phyloP scores from a whole-genome alignment of 2,797 vertebrate genomes.

The Gadopsis bispinosus region DNA sequence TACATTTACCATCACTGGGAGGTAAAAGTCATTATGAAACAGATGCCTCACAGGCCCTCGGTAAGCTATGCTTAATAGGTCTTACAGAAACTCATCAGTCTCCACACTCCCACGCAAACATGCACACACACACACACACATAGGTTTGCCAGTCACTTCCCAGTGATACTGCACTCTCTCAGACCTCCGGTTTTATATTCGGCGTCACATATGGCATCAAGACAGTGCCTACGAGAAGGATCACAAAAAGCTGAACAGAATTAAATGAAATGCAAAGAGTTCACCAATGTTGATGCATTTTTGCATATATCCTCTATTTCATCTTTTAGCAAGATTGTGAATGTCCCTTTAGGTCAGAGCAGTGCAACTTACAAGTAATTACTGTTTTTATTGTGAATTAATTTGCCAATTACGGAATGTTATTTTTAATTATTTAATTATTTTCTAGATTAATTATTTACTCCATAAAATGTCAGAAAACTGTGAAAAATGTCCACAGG shows the following conservation, averaged over 20 bases:
- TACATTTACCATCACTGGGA: slow-evolving; percentile 44
- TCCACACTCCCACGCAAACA: slow-evolving; percentile 54
- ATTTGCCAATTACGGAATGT: slow-evolving; percentile 16
- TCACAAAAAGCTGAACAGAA: neutral
- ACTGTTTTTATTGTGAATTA: slow-evolving; percentile 27
- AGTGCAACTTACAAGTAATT: slow-evolving; percentile 20
- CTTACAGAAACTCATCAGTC: slow-evolving; percentile 67
- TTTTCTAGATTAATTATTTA: slow-evolving; percentile 19
- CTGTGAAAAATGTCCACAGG: slow-evolving; percentile 1
- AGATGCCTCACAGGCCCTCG: slow-evolving; percentile 53
- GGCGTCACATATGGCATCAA: slow-evolving; percentile 4
- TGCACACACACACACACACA: slow-evolving; percentile 42
- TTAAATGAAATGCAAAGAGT: neutral
- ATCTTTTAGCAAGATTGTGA: neutral
- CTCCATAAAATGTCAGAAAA: slow-evolving; percentile 19
- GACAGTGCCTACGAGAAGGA: neutral
- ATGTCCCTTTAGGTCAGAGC: slow-evolving; percentile 21
- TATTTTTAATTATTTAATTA: neutral
- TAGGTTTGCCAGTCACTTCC: slow-evolving; percentile 39
- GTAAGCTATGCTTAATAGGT: slow-evolving; percentile 62
- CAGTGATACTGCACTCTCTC: slow-evolving; percentile 27
- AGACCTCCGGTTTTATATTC: slow-evolving; percentile 36
- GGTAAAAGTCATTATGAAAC: slow-evolving; percentile 61
- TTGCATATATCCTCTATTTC: slow-evolving; percentile 2
- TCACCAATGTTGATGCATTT: neutral